phyloP scores from a whole-genome alignment of 23 tunicate species.

The Trididemnum nubilum region DNA sequence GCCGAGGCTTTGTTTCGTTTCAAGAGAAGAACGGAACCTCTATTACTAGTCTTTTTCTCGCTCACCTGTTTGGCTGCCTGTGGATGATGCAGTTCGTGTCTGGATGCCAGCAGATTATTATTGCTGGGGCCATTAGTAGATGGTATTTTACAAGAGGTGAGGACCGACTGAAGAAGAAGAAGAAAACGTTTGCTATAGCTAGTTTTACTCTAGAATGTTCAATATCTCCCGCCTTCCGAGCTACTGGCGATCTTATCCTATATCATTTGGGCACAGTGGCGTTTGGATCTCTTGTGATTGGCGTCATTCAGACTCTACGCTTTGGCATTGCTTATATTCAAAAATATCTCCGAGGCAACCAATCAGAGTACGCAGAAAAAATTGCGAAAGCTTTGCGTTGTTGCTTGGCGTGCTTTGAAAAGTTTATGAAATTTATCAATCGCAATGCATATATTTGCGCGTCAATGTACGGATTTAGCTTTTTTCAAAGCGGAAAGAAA shows the following conservation, averaged over 20 bases:
- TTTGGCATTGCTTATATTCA: conserved; percentile 54
- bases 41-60: conserved; percentile 16
- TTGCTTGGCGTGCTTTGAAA: conserved; percentile 75
- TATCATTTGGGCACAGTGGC: conserved; percentile 77
- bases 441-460: conserved; percentile 85
- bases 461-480: conserved; percentile 85
- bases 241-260: conserved; percentile 44
- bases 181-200: not conserved
- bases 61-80: conserved; percentile 58
- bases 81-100: conserved; percentile 77
- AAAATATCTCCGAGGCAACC: conserved; percentile 48
- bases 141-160: conserved; percentile 46
- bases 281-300: conserved; percentile 74
- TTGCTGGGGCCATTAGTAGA: conserved; percentile 61
- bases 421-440: conserved; percentile 67
- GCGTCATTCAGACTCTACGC: conserved; percentile 59
- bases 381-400: conserved; percentile 53
- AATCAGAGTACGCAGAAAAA: conserved; percentile 43
- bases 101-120: conserved; percentile 67
- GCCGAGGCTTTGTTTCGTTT: conserved; percentile 48
- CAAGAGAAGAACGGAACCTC: not conserved
- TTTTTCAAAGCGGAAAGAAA: conserved; percentile 57
- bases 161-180: not conserved
- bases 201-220: not conserved
- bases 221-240: conserved; percentile 26